Evolutionary conservation across 64 coral and sea anemone species (phyloP), one percentile per base, ranked within the genome.

Genomic region (Montipora sp.): DNA sequence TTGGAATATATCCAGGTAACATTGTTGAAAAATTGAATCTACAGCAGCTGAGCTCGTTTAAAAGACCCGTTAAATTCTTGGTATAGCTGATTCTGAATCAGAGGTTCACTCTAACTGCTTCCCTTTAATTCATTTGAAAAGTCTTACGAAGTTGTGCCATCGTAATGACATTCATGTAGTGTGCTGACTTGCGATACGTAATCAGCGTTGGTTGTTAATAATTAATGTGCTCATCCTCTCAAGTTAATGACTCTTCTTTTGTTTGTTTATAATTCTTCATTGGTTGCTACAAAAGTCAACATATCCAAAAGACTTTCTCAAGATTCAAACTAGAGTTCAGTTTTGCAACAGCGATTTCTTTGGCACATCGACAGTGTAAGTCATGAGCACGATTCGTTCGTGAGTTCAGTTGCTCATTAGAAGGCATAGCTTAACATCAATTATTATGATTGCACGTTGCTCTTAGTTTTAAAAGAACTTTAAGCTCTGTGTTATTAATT

Each of bases 171-270:
- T 46, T 75, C 73, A 46, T 0, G 2, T 4, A n/a, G 18, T 48
- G 47, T 49, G 12, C 14, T 6, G 20, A 78, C 3, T 48, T 19
- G 49, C 18, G 75, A 14, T 18, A 8, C 5, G 48, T 16, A 19
- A 1, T 16, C 47, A 78, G 75, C 12, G 75, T 49, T 78, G 5
- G 75, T 78, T 78, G 75, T 78, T 50, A 78, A 78, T 78, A 18
- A 51, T 78, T 78, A 2, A 78, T 78, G 1, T 47, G 15, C 18
- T 71, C 3, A 21, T 78, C 8, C 12, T 75, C n/a, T 73, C 4
- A 9, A n/a, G 20, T 4, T 73, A n/a, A 7, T 73, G 0, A 36
- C 36, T 36, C 36, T 2, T 36, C 36, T 36, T 36, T 36, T 27
- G 1, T 57, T 57, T 57, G 5, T 18, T 75, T 36, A 36, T 11